These are phyloP conservation scores for Eumacrocentrus americanus DNA, from an alignment of 2,888 invertebrate species.

Conservation along the genomic window DNA sequence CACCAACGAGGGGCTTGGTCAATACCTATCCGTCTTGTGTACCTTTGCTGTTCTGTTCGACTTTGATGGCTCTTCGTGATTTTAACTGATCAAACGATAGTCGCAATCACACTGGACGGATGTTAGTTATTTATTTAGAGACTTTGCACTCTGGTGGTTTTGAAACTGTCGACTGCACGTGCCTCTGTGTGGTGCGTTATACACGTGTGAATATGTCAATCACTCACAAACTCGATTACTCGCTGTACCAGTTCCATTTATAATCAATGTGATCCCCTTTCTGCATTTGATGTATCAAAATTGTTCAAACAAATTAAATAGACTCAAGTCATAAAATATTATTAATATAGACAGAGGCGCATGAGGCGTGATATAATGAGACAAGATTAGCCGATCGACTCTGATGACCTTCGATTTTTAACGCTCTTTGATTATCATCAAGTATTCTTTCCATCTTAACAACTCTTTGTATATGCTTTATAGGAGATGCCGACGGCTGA, in stretches of 20 bases:
- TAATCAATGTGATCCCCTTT: not conserved
- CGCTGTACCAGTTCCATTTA: not conserved
- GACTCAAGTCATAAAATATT: not conserved
- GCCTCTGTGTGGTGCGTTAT: constrained; percentile 7
- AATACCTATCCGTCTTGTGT: constrained; percentile 15
- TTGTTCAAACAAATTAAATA: not conserved
- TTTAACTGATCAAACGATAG: not conserved
- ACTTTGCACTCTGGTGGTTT: constrained; percentile 3
- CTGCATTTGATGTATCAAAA: not conserved
- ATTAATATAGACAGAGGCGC: not conserved
- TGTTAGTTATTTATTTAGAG: constrained; percentile 6
- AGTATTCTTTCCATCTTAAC: too few species aligned
- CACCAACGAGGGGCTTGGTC: constrained; percentile 8
- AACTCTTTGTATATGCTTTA: too few species aligned
- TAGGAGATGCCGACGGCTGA: constrained; percentile 14
- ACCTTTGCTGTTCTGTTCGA: not conserved
- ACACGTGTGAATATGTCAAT: constrained; percentile 15
- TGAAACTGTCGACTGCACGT: constrained; percentile 5
- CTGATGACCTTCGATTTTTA: constrained; percentile 22
- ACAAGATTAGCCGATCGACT: constrained; percentile 23
- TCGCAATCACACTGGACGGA: not conserved
- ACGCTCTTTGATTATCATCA: not conserved
- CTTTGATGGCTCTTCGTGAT: not conserved
- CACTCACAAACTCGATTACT: not conserved
- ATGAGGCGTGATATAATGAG: constrained; percentile 19